Conservation (phyloP, 2,888 invertebrate genomes). For the Watsonalla cultraria region DNA sequence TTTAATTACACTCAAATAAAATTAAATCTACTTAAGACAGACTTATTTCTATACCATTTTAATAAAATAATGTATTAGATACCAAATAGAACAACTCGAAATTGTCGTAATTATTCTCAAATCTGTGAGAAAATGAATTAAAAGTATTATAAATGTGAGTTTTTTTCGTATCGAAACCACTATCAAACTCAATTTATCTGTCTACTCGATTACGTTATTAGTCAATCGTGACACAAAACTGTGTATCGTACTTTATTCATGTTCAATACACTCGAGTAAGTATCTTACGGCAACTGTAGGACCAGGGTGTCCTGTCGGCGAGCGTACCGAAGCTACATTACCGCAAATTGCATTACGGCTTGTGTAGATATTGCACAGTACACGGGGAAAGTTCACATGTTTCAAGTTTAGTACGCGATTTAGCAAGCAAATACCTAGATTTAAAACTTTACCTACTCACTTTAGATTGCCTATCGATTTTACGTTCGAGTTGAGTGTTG, state of each 20-base stretch:
- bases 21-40: too few relatives aligned
- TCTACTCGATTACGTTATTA: constrained; percentile 17
- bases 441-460: background rate
- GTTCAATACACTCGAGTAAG: constrained; percentile 10
- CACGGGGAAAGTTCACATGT: constrained; percentile 24
- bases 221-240: constrained; percentile 30
- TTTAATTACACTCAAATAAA: constrained; percentile 3
- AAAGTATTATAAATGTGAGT: too few relatives aligned
- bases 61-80: too few relatives aligned
- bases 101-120: too few relatives aligned
- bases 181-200: constrained; percentile 20
- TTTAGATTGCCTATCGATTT: too few relatives aligned
- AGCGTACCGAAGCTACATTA: constrained; percentile 46
- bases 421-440: background rate
- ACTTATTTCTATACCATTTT: too few relatives aligned
- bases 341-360: constrained; percentile 70
- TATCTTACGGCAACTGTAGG: constrained; percentile 7
- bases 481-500: too few relatives aligned
- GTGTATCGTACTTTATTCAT: constrained; percentile 11
- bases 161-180: background rate
- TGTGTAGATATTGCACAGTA: constrained; percentile 50
- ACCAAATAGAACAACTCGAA: too few relatives aligned
- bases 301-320: constrained; percentile 29
- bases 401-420: background rate
- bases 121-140: too few relatives aligned